Evolutionary conservation across 2,888 invertebrate species (phyloP).

Genomic region (Trichopoda pennipes): DNA sequence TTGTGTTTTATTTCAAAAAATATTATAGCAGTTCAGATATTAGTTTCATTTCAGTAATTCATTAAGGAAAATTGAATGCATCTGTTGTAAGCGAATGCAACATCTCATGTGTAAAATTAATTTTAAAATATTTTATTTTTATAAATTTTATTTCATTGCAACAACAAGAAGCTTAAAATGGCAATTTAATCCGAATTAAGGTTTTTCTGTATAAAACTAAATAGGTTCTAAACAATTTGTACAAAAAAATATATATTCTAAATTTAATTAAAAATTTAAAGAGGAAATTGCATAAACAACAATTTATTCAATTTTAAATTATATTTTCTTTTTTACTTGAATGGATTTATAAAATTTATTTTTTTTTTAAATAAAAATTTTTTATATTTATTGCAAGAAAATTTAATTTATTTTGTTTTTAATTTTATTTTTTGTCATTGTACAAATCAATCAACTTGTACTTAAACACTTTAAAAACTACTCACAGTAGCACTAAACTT

Average conservation of each 20-base stretch:
- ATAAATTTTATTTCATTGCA: neutral
- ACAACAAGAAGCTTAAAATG: neutral
- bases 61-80: constrained; percentile 29
- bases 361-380: neutral
- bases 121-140: constrained; percentile 14
- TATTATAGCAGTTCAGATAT: constrained; percentile 8
- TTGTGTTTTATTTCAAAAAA: no score
- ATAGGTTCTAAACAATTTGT: no score
- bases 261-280: neutral
- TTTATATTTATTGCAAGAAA: neutral
- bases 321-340: neutral
- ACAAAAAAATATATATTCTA: no score
- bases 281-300: no score
- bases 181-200: neutral
- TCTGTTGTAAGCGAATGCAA: neutral
- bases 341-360: neutral
- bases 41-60: constrained; percentile 45
- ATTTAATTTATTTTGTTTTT: neutral
- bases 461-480: constrained; percentile 15
- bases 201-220: no score
- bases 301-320: neutral
- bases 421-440: neutral
- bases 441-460: constrained; percentile 42
- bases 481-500: neutral
- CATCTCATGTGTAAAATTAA: constrained; percentile 34